These are phyloP conservation scores for Sus cebifrons DNA, from an alignment of 2,797 vertebrate species.

Conservation along the genomic window DNA sequence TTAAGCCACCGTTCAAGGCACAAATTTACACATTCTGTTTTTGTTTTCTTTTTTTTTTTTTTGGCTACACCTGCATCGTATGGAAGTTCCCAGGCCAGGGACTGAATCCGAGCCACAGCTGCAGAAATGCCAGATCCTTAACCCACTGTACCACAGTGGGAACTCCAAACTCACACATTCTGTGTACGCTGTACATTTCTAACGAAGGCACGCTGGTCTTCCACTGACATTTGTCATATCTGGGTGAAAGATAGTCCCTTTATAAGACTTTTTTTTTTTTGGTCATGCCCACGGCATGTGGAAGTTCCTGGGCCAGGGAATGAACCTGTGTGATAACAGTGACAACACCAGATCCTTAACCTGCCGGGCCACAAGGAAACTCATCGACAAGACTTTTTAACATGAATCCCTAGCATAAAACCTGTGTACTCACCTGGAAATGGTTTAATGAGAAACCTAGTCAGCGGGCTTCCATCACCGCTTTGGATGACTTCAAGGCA, in stretches of 20 bases:
- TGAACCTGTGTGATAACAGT: no score
- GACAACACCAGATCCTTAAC: no score
- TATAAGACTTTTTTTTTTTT: slow-evolving; percentile 93
- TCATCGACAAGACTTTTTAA: slow-evolving; percentile 91
- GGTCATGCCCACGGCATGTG: no score
- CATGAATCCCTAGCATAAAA: slow-evolving; percentile 95
- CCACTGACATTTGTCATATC: slow-evolving; percentile 93
- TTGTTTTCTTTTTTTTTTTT: no score
- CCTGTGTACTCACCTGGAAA: slow-evolving; percentile 96
- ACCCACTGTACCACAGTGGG: no score
- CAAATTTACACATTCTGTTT: slow-evolving; percentile 93
- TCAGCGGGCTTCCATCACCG: slow-evolving; percentile 93
- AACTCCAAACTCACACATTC: slow-evolving; percentile 93
- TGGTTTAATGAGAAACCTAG: slow-evolving; percentile 93
- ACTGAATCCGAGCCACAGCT: no score
- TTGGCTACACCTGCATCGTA: no score
- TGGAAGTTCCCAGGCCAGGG: no score
- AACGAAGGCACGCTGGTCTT: slow-evolving; percentile 92
- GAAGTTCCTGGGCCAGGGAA: no score
- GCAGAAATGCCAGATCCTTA: no score
- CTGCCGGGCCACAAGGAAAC: no score
- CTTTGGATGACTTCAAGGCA: slow-evolving; percentile 89
- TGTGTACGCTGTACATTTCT: slow-evolving; percentile 92
- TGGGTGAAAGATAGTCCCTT: slow-evolving; percentile 93
- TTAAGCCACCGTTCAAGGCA: slow-evolving; percentile 94